Evolutionary conservation across 1,140 invertebrate species (phyloP), one percentile per base, ranked within the genome.

Genomic region (Schlechtendalia chinensis): DNA sequence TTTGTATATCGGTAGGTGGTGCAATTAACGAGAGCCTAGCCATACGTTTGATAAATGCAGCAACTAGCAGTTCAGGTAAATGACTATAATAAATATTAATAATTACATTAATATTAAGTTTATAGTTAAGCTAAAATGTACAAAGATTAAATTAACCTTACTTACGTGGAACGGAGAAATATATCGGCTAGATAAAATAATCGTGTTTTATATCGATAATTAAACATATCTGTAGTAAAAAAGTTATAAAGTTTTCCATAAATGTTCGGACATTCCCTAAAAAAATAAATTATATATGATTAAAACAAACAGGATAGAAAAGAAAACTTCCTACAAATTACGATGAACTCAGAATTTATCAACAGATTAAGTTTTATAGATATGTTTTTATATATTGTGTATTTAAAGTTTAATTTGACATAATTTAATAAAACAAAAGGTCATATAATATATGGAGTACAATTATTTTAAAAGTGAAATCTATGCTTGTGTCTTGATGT

Each of bases 191-290:
- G 88, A 84, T 95, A 93, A 85, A 98, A 93, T 5, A 96, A 88
- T 54, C 95, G 88, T 1, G 92, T 90, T 86, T 94, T 94, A 85
- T 96, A 97, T 84, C 95, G 95, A 16, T 93, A 94, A 84, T 94
- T 91, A 85, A 98, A 95, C 82, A 98, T 92, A 83, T 93, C 91
- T 0, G 94, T 93, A 83, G 94, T 91, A 83, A 98, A 93, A 89
- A 99, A 91, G 1, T 92, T 91, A 87, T 99, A 99, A 6, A 99
- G 87, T 85, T 98, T 96, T 72, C 90, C 90, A 85, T 96, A 99
- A 84, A 99, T 96, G 86, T 98, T 93, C 5, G 96, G 96, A 87
- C 98, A 98, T 85, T 97, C 94, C 82, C 89, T 90, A 85, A 39
- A 50, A 39, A 39, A 39, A 39, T 39, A 4, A 39, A 39, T 39